Base-by-base conservation (phyloP, 2,797 vertebrate genomes). In the Hemitrygon akajei region DNA sequence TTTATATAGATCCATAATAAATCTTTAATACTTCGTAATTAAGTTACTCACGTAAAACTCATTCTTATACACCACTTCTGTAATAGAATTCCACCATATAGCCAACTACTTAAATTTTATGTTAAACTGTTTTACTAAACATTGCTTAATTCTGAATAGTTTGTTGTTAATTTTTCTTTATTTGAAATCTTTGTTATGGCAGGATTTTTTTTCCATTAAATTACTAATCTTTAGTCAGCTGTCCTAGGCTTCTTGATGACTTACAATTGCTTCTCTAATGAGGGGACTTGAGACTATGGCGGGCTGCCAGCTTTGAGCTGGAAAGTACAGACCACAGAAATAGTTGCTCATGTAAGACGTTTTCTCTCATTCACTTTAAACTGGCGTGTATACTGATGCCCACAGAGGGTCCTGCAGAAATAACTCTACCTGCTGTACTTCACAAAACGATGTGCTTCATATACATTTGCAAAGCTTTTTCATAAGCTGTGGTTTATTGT, bases 191-290 rank as follows among this genome's bases (percentile, higher is more conserved):
- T 91, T 91, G 89, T 71, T 37, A 69, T 60, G 89, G 34, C 10
- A 71, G 63, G 34, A 63, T 22, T 71, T 91, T 91, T 86, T 91
- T 91, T 47, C 25, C 89, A 73, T 91, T 91, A 73, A 3, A 73
- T 37, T 9, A 22, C 69, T 91, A 91, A 91, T 91, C 89, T 73
- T 34, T 71, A 47, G 69, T 66, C 89, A 91, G 89, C 89, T 91
- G 89, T 91, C 89, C 69, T 66, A 71, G 91, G 89, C 34, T 71
- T n/a, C 69, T 91, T 91, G 89, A 91, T 91, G 89, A 73, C 89
- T 91, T 91, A 91, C 89, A 91, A 66, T 91, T 91, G 89, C 18
- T 73, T 91, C 66, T 91, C 63, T 91, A 91, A 91, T 91, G 89
- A 91, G 89, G 89, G 73, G 89, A 91, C 89, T 91, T 91, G 89